Evolutionary conservation across 2,113 vertebrate species (phyloP), one percentile per base, ranked within the genome.

Genomic region (Austrofundulus limnaeus): DNA sequence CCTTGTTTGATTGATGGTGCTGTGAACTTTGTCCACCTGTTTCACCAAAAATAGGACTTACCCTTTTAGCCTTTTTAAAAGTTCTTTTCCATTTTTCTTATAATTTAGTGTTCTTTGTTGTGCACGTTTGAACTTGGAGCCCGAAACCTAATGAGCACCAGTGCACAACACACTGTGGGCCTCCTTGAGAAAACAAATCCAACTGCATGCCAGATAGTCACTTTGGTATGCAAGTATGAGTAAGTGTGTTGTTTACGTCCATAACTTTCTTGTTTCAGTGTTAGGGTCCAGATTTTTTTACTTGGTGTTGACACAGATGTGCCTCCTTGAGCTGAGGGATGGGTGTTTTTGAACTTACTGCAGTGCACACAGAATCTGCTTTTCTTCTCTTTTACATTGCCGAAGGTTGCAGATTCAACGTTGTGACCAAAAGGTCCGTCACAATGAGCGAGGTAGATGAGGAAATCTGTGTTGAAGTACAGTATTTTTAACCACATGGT

Each of bases 261-360:
- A 69, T 77, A 61, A 74, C 66, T 76, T 67, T 72, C n/a, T 47
- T 75, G 72, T 79, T 77, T 72, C 75, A 57, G 69, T 69, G 75
- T 72, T 70, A 61, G 61, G 63, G 62, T 78, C 78, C 66, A 24
- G 61, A 65, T 60, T 78, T 61, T 66, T 49, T 23, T 57, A 46
- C 31, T 2, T 46, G 2, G 66, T 89, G 84, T 87, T 89, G 82
- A 84, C 82, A 86, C 84, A 88, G 77, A 89, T 89, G 84, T 86
- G 70, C 77, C 25, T 66, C 70, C 79, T 52, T 54, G 65, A 81
- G 68, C 52, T 17, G 20, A 66, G 63, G 63, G 76, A 58, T 50
- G 6, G 46, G 53, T 72, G 74, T 77, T 77, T 66, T 72, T 61
- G 67, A 60, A 81, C 47, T 75, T 48, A 28, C 66, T 52, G 64